Base-by-base conservation (phyloP, 1,140 invertebrate genomes). In the Drosophila cardini region DNA sequence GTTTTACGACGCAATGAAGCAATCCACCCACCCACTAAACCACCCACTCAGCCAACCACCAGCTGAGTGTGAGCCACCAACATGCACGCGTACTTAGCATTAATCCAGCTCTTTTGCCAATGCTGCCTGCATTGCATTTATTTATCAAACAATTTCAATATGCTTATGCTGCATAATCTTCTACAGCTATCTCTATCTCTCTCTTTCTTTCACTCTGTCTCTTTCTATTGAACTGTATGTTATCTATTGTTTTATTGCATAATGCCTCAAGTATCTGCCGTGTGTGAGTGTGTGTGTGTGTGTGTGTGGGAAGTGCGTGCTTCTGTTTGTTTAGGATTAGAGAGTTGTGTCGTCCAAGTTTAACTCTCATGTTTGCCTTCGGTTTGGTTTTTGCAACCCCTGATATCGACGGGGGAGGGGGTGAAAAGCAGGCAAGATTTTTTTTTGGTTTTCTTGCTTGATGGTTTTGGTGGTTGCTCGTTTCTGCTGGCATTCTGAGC, bases 101-200 rank as follows among this genome's bases (percentile, higher is more conserved):
- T 84, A 85, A 85, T 76, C 81, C 80, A 18, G 68, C 42, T 30
- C 38, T 48, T 45, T 55, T 58, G 61, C 55, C 15, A n/a, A 36
- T 38, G 43, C 58, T 60, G 78, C 72, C 58, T 60, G 78, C 72
- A 58, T 69, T 78, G 70, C 87, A 90, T 90, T 90, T 90, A 84
- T 86, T 86, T 84, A 78, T 78, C 82, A 83, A 90, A 87, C 77
- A 90, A 90, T 90, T 90, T 80, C 87, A 90, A 90, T 90, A 90
- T 90, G 87, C 82, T 78, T 73, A 71, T 67, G 63, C 52, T 80
- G 46, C 55, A 70, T 90, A 76, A 78, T 80, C 72, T 71, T 64
- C 15, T 7, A n/a, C 5, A 42, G 21, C 13, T 34, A 45, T 30
- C 9, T 21, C 6, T 11, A 6, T 15, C 50, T 11, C n/a, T 40